Conservation (phyloP, 2,888 invertebrate species). For the Caenorhabditis uteleia region DNA sequence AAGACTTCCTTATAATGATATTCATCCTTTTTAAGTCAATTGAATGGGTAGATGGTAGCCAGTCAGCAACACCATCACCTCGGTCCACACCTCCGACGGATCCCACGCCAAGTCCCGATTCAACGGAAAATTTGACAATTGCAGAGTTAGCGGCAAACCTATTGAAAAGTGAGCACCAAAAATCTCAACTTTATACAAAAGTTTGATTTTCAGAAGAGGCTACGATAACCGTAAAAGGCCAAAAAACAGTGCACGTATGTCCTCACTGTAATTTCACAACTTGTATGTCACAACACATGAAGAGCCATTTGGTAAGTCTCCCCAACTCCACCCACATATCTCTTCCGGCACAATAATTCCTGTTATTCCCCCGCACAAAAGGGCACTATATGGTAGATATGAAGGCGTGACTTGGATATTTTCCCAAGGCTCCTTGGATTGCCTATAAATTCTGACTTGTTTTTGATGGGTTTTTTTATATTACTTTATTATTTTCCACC, state of each 20-base stretch:
- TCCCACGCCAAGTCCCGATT: constrained; percentile 36
- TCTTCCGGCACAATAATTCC: no score
- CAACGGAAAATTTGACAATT: constrained; percentile 18
- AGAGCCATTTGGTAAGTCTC: constrained; percentile 64
- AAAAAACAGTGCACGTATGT: constrained; percentile 59
- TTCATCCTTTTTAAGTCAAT: constrained; percentile 33
- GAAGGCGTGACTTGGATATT: no score
- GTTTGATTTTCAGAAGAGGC: constrained; percentile 22
- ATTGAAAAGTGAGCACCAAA: constrained; percentile 27
- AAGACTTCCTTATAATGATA: background rate
- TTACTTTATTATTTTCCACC: no score
- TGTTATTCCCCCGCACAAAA: no score
- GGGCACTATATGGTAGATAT: no score
- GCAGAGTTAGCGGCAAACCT: constrained; percentile 29
- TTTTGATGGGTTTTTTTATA: no score
- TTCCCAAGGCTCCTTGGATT: no score
- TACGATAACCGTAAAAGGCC: constrained; percentile 24
- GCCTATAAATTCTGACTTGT: no score
- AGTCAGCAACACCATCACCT: constrained; percentile 43
- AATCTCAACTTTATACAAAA: background rate
- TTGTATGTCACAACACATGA: constrained; percentile 69
- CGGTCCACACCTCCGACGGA: constrained; percentile 33
- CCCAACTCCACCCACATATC: no score
- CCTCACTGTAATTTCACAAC: constrained; percentile 69
- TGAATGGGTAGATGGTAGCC: constrained; percentile 46